Conservation (phyloP, 2,113 vertebrate genomes). For the Emydocephalus ijimae region DNA sequence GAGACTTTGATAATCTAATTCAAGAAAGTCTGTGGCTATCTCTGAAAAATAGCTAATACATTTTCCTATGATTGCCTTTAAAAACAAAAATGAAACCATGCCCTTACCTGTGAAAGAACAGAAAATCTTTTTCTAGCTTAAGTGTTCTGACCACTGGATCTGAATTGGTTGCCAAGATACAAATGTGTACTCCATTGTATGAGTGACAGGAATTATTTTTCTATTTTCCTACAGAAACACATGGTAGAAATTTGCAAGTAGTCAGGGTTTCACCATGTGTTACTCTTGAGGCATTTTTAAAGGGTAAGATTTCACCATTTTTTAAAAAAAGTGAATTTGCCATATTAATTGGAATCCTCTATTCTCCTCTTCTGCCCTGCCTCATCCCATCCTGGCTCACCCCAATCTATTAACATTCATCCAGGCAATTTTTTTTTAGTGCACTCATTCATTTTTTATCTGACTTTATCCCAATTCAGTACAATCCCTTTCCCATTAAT, state of each 20-base stretch:
- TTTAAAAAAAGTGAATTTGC: background rate
- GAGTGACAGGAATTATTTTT: background rate
- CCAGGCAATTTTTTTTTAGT: background rate
- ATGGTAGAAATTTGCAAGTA: background rate
- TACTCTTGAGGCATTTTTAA: background rate
- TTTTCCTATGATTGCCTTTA: background rate
- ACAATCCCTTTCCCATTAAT: background rate
- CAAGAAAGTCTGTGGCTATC: constrained; percentile 28
- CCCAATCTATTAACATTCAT: background rate
- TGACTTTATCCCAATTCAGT: background rate
- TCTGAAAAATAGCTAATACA: background rate
- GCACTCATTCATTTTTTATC: background rate
- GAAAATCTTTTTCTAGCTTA: constrained; percentile 9
- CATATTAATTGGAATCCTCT: background rate
- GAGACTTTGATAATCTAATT: constrained; percentile 20
- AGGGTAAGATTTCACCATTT: background rate
- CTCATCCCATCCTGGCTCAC: background rate
- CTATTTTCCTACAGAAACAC: accelerated
- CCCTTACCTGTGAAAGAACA: background rate
- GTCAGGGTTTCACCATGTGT: background rate
- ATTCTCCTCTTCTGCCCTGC: background rate
- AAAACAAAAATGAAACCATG: background rate
- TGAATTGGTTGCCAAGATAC: background rate
- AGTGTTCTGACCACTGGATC: accelerated
- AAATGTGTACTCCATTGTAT: background rate